Evolutionary conservation across 2,113 vertebrate genomes (phyloP), one percentile per base, ranked within the genome.

Genomic region (Etheostoma spectabile): DNA sequence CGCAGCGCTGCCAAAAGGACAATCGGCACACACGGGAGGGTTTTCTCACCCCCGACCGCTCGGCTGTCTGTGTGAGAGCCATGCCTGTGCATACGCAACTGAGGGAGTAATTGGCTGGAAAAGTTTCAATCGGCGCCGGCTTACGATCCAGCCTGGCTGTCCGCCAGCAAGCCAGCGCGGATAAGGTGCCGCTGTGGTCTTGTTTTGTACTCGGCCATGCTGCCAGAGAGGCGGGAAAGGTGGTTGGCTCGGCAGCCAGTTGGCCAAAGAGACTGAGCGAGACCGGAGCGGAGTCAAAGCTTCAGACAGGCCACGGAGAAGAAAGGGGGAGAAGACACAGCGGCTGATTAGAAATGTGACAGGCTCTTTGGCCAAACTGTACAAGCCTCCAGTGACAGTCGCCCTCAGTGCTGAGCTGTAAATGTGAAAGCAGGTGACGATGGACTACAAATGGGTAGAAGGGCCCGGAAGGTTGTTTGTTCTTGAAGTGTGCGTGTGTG

Each of bases 41-140:
- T 38, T 61, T 42, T 49, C 48, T 48, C 27, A 18, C 56, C 55
- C 33, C 52, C 55, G 8, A 21, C 19, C 75, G 30, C 61, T 33
- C 7, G 3, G 18, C 21, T 45, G 8, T n/a, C 55, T 46, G 76
- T 55, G 55, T 57, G 46, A 16, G 62, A 59, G 55, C 21, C 22
- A 12, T 15, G 56, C 2, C 0, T 18, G 59, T 19, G 19, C 27
- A 59, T 55, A 60, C 46, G 67, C 51, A 48, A 46, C 45, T 8
- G 56, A 67, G 76, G 42, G 64, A 46, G 72, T 74, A 86, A 85
- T 85, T 73, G 75, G 48, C 82, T 88, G 86, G 82, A 92, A 73
- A 74, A 19, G 67, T 74, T 85, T 87, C 80, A 86, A 77, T 61
- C 3, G 13, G 21, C 13, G 30, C 61, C 27, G 78, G 82, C 60